A percentile compares a stretch with the other conserved stretches of the same genome.
These are phyloP conservation scores for Pterocles burchelli DNA, from an alignment of 2,113 vertebrate genomes.

Conservation along the genomic window DNA sequence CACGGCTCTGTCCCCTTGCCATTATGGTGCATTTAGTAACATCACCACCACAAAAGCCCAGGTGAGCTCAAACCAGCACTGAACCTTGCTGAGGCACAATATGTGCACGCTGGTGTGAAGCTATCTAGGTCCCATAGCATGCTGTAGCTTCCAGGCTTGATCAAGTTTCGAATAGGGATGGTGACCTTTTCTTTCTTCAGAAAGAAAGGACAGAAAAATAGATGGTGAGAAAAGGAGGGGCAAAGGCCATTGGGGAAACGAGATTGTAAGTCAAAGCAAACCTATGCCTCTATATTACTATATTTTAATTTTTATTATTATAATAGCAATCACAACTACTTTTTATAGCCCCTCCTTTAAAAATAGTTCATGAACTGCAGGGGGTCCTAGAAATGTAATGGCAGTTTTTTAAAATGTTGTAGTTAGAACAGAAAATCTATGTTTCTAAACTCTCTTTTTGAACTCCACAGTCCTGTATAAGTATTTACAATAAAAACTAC, in stretches of 20 bases:
- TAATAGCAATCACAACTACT: neutral
- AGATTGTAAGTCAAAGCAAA: constrained; percentile 12
- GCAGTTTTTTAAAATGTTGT: neutral
- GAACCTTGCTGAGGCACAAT: neutral
- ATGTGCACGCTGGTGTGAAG: neutral
- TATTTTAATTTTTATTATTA: neutral
- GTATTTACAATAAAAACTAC: neutral
- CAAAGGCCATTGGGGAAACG: neutral
- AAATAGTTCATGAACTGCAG: neutral
- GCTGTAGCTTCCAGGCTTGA: neutral
- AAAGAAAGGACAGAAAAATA: neutral
- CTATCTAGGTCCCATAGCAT: neutral
- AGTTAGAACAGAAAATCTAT: neutral
- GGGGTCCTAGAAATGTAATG: neutral
- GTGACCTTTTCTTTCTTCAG: neutral
- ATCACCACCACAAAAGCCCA: neutral
- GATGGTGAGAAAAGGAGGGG: neutral
- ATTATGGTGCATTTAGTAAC: neutral
- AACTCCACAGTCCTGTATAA: neutral
- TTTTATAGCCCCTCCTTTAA: neutral
- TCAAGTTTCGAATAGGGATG: neutral
- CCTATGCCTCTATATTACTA: neutral
- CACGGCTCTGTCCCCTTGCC: neutral
- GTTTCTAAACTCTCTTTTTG: neutral
- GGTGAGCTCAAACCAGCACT: neutral